Evolutionary conservation across 2,113 vertebrate species (phyloP), one percentile per base, ranked within the genome.

Genomic region (Probosciger aterrimus): DNA sequence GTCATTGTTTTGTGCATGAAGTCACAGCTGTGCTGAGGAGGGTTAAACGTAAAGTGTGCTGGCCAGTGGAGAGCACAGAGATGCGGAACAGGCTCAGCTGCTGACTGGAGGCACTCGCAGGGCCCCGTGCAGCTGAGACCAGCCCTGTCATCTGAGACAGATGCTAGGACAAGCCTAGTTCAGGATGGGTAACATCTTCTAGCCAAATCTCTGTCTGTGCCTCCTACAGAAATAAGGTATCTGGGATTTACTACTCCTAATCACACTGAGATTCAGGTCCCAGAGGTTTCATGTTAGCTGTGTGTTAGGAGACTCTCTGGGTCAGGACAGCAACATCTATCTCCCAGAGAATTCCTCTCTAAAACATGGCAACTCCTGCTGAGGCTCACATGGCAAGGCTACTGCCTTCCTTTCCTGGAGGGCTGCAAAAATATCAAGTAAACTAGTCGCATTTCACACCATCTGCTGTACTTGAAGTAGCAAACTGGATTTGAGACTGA

Each of bases 241-340:
- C 30, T 59, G 53, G 33, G 37, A 78, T 69, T 78, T 74, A 41
- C 19, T 18, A 17, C n/a, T 78, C 27, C 23, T 65, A 49, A 69
- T 59, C 18, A 5, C 68, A 35, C 49, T n/a, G 49, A 55, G 33
- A 74, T 24, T 63, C 33, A 44, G 0, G 2, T 18, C 1, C 1
- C 8, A 50, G 52, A 57, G 11, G 18, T 25, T 39, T 50, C 22
- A 5, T 20, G 4, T 18, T 41, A 41, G 55, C 44, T 68, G 14
- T 27, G 39, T 23, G 49, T 69, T 47, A 83, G 30, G 28, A 24
- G 18, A 14, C 27, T 71, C 50, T n/a, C 64, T 57, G 41, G 8
- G 31, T 28, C 9, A 2, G 39, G 31, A 24, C 13, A 6, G 33
- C 20, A 57, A 41, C 1, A 1, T 33, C 50, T 35, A 17, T 50